Conservation (phyloP, 2,888 invertebrate genomes). For the Cheilosia variabilis region DNA sequence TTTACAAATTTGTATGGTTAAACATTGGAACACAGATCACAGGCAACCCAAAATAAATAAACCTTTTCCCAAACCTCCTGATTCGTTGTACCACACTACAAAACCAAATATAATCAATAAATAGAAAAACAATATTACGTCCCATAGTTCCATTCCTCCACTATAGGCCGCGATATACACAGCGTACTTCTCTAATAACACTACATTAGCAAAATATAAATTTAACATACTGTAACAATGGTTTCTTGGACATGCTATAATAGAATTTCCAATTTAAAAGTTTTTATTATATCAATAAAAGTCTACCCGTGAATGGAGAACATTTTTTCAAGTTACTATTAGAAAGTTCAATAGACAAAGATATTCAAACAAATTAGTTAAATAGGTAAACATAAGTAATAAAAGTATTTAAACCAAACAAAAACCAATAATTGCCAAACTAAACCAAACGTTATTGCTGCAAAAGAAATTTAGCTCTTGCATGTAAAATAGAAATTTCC, state of each 20-base stretch:
- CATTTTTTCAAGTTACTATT: slow-evolving; percentile 55
- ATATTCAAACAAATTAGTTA: slow-evolving; percentile 31
- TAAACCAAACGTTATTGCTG: slow-evolving; percentile 24
- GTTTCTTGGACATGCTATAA: slow-evolving; percentile 57
- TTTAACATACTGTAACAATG: slow-evolving; percentile 44
- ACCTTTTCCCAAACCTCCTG: not conserved
- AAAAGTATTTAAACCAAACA: slow-evolving; percentile 25
- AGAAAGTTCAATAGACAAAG: slow-evolving; percentile 51
- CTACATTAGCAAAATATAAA: slow-evolving; percentile 43
- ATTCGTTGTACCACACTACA: slow-evolving; percentile 6
- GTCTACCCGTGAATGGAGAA: slow-evolving; percentile 16
- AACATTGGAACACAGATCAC: not conserved
- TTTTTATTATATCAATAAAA: slow-evolving; percentile 16
- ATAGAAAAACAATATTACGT: slow-evolving; percentile 19
- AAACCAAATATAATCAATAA: slow-evolving; percentile 10
- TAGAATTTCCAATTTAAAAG: slow-evolving; percentile 31
- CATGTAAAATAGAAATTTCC: slow-evolving; percentile 23
- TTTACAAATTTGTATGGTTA: too few relatives aligned
- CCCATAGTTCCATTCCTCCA: slow-evolving; percentile 39
- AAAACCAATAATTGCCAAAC: slow-evolving; percentile 48
- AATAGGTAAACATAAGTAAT: not conserved
- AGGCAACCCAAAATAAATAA: not conserved
- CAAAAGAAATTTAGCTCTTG: slow-evolving; percentile 18
- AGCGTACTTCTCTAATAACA: slow-evolving; percentile 1
- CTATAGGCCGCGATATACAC: slow-evolving; percentile 10